Evolutionary conservation across 2,888 invertebrate species (phyloP), one percentile per base, ranked within the genome.

Genomic region (Hofmannophila pseudospretella): DNA sequence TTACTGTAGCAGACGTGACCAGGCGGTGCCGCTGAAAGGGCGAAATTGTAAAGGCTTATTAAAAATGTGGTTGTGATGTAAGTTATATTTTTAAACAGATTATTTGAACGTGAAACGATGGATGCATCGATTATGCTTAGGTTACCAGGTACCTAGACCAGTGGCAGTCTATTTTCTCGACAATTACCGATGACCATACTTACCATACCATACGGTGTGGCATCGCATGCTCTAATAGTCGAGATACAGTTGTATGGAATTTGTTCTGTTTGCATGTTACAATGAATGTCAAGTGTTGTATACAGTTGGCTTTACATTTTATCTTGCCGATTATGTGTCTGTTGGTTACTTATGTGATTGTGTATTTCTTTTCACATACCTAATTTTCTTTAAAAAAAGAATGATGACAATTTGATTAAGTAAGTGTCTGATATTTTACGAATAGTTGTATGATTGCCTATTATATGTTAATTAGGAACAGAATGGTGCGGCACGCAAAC

Each of bases 1-100:
- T 96, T 94, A 64, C 94, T 95, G 79, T 96, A 95, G 72, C 96
- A 97, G 25, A 96, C 94, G 54, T 95, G 93, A 39, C 95, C 94
- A 20, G 95, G 92, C 62, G 91, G 90, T 11, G 96, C 94, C 55
- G 96, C 96, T 96, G 88, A 45, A 74, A 76, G 39, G 43, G 43
- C 38, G 34, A 39, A 33, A 33, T 10, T 30, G 2, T 1, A 11
- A 27, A 27, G 27, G 1, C 5, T 27, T 11, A 11, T 27, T 27
- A 27, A 9, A 27, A 12, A 27, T 11, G 27, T 11, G 27, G n/a
- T n/a, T 20, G 4, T 22, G 32, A 8, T 12, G 23, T 32, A 23
- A 10, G 20, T 9, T 31, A 12, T n/a, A 13, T 7, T 29, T 4
- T 7, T 13, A 19, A n/a, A 31, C 3, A 16, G 5, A 16, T 16